A percentile compares a stretch with the other conserved stretches of the same genome.
Evolutionary conservation across 2,888 invertebrate species (phyloP).

Genomic region (Hesperia comma): DNA sequence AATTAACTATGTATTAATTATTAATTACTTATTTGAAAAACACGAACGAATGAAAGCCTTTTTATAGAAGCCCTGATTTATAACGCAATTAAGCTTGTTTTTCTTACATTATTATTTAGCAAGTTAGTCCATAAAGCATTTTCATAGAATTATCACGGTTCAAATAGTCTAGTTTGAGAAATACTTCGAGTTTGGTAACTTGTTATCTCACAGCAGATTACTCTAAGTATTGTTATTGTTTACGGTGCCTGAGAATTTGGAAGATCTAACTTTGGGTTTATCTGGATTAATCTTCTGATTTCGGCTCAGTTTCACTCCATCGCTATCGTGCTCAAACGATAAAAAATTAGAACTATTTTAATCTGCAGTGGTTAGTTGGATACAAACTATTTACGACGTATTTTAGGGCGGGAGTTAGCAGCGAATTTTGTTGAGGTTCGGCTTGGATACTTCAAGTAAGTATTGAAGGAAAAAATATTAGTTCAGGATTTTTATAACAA

Average conservation of each 20-base stretch:
- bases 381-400: no score
- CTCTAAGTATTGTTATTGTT: conserved; percentile 24
- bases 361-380: background rate
- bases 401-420: no score
- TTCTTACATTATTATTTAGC: background rate
- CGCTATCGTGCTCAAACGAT: background rate
- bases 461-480: no score
- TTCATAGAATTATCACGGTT: conserved; percentile 14
- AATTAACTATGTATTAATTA: no score
- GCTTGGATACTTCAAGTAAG: no score
- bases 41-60: no score
- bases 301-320: background rate
- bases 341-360: background rate
- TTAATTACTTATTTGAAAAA: no score
- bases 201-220: conserved; percentile 19
- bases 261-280: conserved; percentile 8
- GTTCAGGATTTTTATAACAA: no score
- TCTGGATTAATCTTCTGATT: conserved; percentile 9
- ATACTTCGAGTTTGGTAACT: conserved; percentile 20
- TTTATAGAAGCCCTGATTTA: background rate
- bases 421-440: no score
- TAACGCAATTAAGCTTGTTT: background rate
- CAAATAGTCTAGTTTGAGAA: conserved; percentile 14
- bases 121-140: conserved; percentile 8
- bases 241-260: conserved; percentile 11